phyloP scores from a whole-genome alignment of 2,797 vertebrate species.

The Enteromius unitaeniatus region DNA sequence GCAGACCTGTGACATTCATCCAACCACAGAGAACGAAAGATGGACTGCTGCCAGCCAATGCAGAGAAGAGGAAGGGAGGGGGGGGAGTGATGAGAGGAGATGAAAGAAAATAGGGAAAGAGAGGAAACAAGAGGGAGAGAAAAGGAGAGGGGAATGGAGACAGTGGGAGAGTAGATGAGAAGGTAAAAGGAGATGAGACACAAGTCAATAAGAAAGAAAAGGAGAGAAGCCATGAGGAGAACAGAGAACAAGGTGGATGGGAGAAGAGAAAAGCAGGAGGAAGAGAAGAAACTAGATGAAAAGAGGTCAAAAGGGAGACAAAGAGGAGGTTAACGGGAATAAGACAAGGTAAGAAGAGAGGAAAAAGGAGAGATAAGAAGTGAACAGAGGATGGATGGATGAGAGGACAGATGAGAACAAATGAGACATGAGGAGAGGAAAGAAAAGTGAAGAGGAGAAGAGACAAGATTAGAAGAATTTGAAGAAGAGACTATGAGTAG shows the following conservation, averaged over 20 bases:
- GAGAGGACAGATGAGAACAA: background rate
- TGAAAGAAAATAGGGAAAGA: background rate
- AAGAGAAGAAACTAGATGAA: background rate
- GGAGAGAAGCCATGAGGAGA: background rate
- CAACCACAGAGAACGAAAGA: slow-evolving; percentile 21
- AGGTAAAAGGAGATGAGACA: background rate
- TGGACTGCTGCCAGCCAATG: slow-evolving; percentile 17
- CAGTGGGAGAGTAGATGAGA: background rate
- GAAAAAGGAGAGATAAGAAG: background rate
- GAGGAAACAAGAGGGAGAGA: background rate
- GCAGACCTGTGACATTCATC: slow-evolving; percentile 50
- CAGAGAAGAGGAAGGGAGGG: slow-evolving; percentile 4
- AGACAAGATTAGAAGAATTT: background rate
- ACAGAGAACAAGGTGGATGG: background rate
- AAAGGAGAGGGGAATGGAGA: background rate
- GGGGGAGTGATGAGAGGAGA: background rate
- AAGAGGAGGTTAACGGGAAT: background rate
- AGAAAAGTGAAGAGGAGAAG: background rate
- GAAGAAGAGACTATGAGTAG: background rate
- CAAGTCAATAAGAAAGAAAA: background rate
- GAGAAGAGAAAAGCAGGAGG: background rate
- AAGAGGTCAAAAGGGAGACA: background rate
- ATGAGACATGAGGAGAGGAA: background rate
- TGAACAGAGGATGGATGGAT: background rate
- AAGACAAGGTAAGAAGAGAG: background rate